Evolutionary conservation across 2,113 vertebrate genomes (phyloP).

Genomic region (Motacilla tschutschensis): DNA sequence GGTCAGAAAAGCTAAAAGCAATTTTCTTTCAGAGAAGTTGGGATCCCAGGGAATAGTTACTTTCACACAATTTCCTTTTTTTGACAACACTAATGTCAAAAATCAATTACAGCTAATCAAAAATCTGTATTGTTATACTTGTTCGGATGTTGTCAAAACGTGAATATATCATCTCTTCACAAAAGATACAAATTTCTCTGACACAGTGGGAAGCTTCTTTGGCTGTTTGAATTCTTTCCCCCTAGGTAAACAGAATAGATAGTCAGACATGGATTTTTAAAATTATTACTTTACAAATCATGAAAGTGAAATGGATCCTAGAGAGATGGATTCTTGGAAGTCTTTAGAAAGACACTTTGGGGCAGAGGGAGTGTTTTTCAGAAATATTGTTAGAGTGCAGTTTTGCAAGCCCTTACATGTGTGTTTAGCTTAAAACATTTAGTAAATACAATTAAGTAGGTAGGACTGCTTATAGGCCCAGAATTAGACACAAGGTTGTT

Average conservation of each 20-base stretch:
- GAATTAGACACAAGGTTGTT: neutral
- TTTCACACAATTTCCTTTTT: neutral
- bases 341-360: neutral
- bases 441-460: neutral
- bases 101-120: neutral
- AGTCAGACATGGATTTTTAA: neutral
- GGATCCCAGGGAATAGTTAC: neutral
- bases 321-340: neutral
- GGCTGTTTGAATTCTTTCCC: neutral
- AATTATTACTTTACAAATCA: neutral
- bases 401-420: neutral
- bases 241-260: neutral
- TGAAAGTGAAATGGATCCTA: neutral
- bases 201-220: neutral
- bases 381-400: neutral
- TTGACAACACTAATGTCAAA: neutral
- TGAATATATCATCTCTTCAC: neutral
- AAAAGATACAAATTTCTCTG: neutral
- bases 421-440: neutral
- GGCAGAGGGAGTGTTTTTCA: neutral
- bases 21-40: neutral
- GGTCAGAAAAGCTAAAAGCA: neutral
- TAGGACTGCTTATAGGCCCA: neutral
- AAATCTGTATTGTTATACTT: neutral
- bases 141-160: neutral